These are phyloP conservation scores for Chrysoperla carnea DNA, from an alignment of 1,140 invertebrate species.

Conservation along the genomic window DNA sequence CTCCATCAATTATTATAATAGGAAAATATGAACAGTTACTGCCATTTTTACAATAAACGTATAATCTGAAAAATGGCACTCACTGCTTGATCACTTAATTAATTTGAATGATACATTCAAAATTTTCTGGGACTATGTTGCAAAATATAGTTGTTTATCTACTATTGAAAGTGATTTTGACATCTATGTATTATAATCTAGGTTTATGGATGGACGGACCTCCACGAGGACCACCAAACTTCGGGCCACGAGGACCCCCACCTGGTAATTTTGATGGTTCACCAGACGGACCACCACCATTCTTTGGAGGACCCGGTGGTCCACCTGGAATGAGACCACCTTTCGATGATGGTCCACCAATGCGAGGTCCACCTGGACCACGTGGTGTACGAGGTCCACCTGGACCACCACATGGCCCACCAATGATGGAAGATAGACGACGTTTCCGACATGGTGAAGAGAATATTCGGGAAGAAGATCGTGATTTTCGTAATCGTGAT, in stretches of 20 bases:
- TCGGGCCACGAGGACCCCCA: conserved; percentile 14
- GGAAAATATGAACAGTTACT: too few relatives aligned
- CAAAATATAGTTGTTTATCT: too few relatives aligned
- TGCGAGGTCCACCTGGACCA: conserved; percentile 4
- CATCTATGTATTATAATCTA: conserved; percentile 2
- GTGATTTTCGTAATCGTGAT: conserved; percentile 8
- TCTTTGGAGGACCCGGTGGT: neutral
- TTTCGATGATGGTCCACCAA: conserved; percentile 1
- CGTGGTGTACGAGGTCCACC: conserved; percentile 6
- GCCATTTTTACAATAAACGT: too few relatives aligned
- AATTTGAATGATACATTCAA: too few relatives aligned
- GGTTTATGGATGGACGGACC: conserved; percentile 15
- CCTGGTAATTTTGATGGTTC: conserved; percentile 13
- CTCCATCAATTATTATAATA: too few relatives aligned
- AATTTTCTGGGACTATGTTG: too few relatives aligned
- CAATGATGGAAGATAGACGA: conserved; percentile 6
- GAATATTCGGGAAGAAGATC: neutral
- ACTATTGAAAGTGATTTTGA: too few relatives aligned
- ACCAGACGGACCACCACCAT: conserved; percentile 3
- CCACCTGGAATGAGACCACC: neutral
- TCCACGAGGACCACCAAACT: conserved; percentile 7
- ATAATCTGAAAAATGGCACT: too few relatives aligned
- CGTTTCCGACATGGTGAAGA: neutral
- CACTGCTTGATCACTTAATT: too few relatives aligned
- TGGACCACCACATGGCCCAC: conserved; percentile 2